A percentile compares a stretch with the other conserved stretches of the same genome.
Conservation (phyloP, 2,888 invertebrate genomes). For the Ctenicera cuprea region DNA sequence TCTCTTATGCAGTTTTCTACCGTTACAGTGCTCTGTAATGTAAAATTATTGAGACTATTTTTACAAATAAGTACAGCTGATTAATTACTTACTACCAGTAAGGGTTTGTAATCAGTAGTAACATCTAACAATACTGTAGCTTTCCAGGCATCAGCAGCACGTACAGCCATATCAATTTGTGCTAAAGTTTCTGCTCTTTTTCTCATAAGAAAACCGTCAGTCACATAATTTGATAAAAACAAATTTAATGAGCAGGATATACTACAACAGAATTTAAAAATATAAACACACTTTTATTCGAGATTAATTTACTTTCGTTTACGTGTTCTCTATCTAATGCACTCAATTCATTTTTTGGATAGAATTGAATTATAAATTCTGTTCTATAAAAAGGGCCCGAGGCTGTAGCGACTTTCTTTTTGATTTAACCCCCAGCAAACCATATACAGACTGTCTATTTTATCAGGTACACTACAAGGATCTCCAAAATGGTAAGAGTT, state of each 20-base stretch:
- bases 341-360: too few species aligned
- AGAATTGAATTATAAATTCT: too few species aligned
- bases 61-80: too few species aligned
- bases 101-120: constrained; percentile 79
- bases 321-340: too few species aligned
- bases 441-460: too few species aligned
- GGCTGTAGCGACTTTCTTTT: too few species aligned
- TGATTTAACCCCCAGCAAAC: too few species aligned
- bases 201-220: constrained; percentile 89
- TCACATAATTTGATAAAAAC: constrained; percentile 91
- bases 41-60: background rate
- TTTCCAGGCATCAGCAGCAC: constrained; percentile 87
- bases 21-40: constrained; percentile 80
- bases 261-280: constrained; percentile 65
- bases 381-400: too few species aligned
- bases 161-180: constrained; percentile 83
- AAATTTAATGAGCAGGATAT: constrained; percentile 86
- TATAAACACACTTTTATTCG: too few species aligned
- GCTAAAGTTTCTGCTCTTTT: constrained; percentile 80
- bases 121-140: constrained; percentile 82
- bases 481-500: too few species aligned
- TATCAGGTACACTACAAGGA: too few species aligned
- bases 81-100: constrained; percentile 75
- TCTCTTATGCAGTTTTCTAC: constrained; percentile 82
- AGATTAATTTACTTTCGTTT: background rate